Evolutionary conservation across 1,140 invertebrate genomes (phyloP), one percentile per base, ranked within the genome.

Genomic region (Aphaenogaster rudis): DNA sequence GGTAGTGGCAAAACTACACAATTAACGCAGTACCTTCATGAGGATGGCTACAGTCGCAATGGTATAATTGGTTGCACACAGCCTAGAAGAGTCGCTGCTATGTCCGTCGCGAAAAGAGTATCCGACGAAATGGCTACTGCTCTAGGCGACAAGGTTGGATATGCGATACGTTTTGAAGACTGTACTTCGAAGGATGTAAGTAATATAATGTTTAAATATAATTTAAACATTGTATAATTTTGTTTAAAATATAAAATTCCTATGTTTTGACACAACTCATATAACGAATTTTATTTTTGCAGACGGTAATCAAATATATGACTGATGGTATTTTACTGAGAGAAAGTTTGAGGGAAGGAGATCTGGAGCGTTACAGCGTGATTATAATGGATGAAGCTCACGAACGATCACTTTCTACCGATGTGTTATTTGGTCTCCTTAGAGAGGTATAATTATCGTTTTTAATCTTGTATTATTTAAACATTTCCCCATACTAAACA

Each of bases 371-470:
- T 93, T 99, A 99, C 95, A 98, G 98, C 92, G 98, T 98, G 0
- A 97, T 99, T 76, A 99, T 99, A 72, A 99, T 99, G 99, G 99
- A 99, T 94, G 99, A 99, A 96, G 99, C 99, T 92, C 99, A 99
- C 95, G 99, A 99, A 96, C 95, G 99, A 15, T 99, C 99, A 0
- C 96, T 99, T 0, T 99, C 98, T 84, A 99, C 99, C 4, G 99
- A 99, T 94, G 99, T 99, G 36, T 96, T 99, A 2, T 99, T 99
- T 95, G 99, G 99, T 15, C 95, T 99, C 77, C 96, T 99, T 4
- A 95, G 99, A 95, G 98, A 99, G 96, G 98, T 98, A 94, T 97
- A 96, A 8, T 52, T 66, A 3, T 4, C 48, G 0, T 74, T 81
- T 64, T 72, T 36, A 28, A 61, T 57, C 4, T 71, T 36, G 7